Percentiles rank a stretch among this genome's conserved stretches.
These are phyloP conservation scores for Scaptomyza caliginosa DNA, from an alignment of 2,888 invertebrate genomes.

Conservation along the genomic window DNA sequence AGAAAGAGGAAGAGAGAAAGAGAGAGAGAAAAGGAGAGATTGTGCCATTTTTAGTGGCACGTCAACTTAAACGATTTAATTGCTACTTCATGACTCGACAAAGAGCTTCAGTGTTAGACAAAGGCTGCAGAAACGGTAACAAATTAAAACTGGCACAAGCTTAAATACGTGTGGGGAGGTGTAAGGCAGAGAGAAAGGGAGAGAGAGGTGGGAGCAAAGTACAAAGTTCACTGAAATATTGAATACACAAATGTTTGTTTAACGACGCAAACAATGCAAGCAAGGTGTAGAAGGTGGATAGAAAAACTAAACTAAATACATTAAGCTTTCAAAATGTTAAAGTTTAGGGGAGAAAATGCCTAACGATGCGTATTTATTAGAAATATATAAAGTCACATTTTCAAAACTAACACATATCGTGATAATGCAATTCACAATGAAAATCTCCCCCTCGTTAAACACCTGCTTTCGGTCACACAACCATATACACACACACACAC, in stretches of 20 bases:
- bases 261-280: too few species aligned
- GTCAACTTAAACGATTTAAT: slow-evolving; percentile 64
- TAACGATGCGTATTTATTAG: too few species aligned
- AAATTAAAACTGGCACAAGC: slow-evolving; percentile 11
- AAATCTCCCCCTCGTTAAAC: slow-evolving; percentile 18
- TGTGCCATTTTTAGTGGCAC: slow-evolving; percentile 56
- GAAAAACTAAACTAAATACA: too few species aligned
- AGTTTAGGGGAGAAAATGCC: too few species aligned
- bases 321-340: too few species aligned
- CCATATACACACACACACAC: neutral
- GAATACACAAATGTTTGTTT: neutral
- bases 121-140: slow-evolving; percentile 31
- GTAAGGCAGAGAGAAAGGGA: neutral
- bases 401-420: slow-evolving; percentile 11
- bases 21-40: slow-evolving; percentile 35
- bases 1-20: neutral
- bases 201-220: neutral
- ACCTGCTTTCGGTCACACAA: slow-evolving; percentile 64
- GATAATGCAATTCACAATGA: slow-evolving; percentile 12
- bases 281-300: too few species aligned
- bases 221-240: neutral
- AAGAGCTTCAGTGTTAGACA: slow-evolving; percentile 21
- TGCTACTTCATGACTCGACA: slow-evolving; percentile 37
- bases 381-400: neutral
- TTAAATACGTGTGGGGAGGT: slow-evolving; percentile 1